Evolutionary conservation across 2,888 invertebrate genomes (phyloP).

Genomic region (Microchrysa polita): DNA sequence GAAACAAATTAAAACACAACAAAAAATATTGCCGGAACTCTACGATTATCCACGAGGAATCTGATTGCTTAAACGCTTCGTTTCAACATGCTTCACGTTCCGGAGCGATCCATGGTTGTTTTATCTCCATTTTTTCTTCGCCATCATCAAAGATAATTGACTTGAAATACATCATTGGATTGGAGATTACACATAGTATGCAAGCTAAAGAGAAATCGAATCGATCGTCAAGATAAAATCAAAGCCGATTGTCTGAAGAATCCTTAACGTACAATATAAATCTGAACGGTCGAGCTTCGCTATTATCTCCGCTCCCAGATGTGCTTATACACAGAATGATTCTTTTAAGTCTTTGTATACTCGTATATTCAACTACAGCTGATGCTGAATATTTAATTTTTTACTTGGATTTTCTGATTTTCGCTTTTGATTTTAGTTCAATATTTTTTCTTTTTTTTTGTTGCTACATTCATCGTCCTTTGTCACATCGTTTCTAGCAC

Average conservation of each 20-base stretch:
- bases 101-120: too few species aligned
- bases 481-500: too few species aligned
- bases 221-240: neutral
- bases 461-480: too few species aligned
- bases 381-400: conserved; percentile 44
- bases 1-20: too few species aligned
- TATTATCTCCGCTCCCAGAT: conserved; percentile 24
- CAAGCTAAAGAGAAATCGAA: neutral
- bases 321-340: conserved; percentile 21
- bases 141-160: neutral
- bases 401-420: conserved; percentile 16
- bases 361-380: conserved; percentile 40
- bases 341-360: conserved; percentile 36
- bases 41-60: too few species aligned
- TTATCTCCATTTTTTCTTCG: neutral
- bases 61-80: too few species aligned
- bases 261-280: neutral
- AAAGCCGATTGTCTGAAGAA: neutral
- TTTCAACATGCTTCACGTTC: neutral
- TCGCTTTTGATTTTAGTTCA: conserved; percentile 15
- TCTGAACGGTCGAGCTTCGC: neutral
- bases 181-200: conserved; percentile 5
- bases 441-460: neutral
- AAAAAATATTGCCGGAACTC: too few species aligned
- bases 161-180: neutral